Evolutionary conservation across 2,888 invertebrate genomes (phyloP), one percentile per base, ranked within the genome.

Genomic region (Phaedon cochleariae): DNA sequence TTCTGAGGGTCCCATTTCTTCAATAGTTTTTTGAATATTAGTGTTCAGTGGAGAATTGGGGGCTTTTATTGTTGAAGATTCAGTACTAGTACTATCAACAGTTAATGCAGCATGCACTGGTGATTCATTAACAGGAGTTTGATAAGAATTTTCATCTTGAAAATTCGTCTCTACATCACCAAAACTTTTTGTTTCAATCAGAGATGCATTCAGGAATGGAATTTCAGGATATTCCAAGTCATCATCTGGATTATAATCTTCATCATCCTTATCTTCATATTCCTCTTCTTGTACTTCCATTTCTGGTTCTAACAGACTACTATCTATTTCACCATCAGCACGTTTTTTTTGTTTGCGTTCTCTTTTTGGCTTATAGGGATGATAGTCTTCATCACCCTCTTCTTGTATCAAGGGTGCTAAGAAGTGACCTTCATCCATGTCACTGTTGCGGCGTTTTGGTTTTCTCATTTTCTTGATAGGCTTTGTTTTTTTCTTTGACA

Each of bases 361-460:
- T 41, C 72, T 61, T 55, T 65, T 67, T 7, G 66, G 66, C 31
- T 66, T 66, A 22, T 66, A 66, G 2, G 66, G 66, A 22, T 66
- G 66, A 59, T 70, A 70, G 62, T 72, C 69, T 57, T 65, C 64
- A 55, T 70, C 69, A 61, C 65, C 71, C 22, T 65, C 59, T 26
- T 71, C 65, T 53, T 69, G 68, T 41, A 67, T 63, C 55, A 69
- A 64, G 2, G 71, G 68, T 29, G 71, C 71, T 26, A 71, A 62
- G 52, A 65, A 63, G 45, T 68, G 67, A 46, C 65, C 63, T 59
- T 62, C 59, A 46, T 68, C 69, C 37, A 66, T 66, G 45, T 61
- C 65, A 41, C 58, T 64, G 17, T 53, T 61, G 21, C 64, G 57
- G 26, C 64, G 52, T 45, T 68, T 68, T 18, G 69, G 68, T 64